Base-by-base conservation (phyloP, 2,797 vertebrate genomes). In the Etheostoma perlongum region DNA sequence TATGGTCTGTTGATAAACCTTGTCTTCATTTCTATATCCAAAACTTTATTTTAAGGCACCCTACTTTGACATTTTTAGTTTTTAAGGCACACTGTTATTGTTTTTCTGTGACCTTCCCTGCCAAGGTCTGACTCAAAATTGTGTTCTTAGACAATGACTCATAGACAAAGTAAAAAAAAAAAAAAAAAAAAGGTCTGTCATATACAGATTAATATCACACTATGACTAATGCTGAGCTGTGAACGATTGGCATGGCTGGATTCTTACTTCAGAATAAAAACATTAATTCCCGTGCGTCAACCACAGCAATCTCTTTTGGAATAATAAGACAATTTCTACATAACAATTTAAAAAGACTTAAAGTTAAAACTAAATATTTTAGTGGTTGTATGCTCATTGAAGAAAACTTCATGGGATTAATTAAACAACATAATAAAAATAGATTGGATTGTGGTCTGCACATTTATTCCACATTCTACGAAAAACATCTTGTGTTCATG, bases 71-170 rank as follows among this genome's bases (percentile, higher is more conserved):
- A 33, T 9, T 9, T 36, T 49, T 64, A 33, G 58, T n/a, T n/a
- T 47, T 66, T 51, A 47, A 21, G 23, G 18, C 21, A 55, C 53
- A 30, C 16, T 69, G 25, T 9, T 60, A 30, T 79, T 81, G 70
- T 83, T 79, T 72, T 7, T 30, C 19, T 23, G n/a, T 67, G 51
- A 82, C 61, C 48, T 33, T 52, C 67, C 40, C 27, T 54, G 33
- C 2, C 53, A 79, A 73, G 64, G 47, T 76, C 79, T 21, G 72
- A 68, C 76, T 76, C 54, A 74, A 81, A 79, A 67, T 46, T 61
- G 16, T 73, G 12, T 42, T 55, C 25, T 74, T 72, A 25, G 51
- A 46, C 44, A 84, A 51, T 76, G 66, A 81, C 59, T 80, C 72
- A 72, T 23, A 2, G 70, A 71, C 21, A 78, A 58, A 67, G 42